Conservation (phyloP, 2,797 vertebrate species). For the Acanthiza pusilla region DNA sequence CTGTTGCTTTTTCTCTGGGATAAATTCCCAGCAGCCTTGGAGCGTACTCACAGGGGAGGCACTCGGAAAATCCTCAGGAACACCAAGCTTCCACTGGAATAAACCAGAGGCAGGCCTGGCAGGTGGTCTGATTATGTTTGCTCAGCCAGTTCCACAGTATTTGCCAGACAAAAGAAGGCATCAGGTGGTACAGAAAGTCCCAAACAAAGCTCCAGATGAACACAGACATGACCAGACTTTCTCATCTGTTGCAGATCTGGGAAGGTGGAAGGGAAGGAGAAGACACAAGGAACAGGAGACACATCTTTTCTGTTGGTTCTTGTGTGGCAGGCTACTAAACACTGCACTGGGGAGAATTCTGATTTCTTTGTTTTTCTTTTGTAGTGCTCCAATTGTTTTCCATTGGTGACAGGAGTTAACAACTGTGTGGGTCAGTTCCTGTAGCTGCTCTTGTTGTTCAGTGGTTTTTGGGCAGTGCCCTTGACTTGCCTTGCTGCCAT, state of each 20-base stretch:
- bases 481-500: background rate
- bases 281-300: background rate
- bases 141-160: background rate
- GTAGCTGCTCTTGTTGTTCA: background rate
- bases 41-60: background rate
- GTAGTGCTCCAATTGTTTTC: background rate
- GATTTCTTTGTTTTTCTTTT: background rate
- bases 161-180: slow-evolving; percentile 30
- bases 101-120: background rate
- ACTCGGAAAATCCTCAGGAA: background rate
- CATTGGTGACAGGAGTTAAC: background rate
- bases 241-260: background rate
- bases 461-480: background rate
- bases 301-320: background rate
- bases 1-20: background rate
- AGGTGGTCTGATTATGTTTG: slow-evolving; percentile 16
- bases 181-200: slow-evolving; percentile 26
- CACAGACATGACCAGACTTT: background rate
- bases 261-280: background rate
- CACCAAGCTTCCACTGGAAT: background rate
- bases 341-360: background rate
- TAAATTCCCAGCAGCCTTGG: background rate
- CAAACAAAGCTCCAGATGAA: background rate
- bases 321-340: background rate
- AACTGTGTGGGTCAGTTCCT: background rate